phyloP scores from a whole-genome alignment of 2,113 vertebrate genomes.

The Albula glossodonta region DNA sequence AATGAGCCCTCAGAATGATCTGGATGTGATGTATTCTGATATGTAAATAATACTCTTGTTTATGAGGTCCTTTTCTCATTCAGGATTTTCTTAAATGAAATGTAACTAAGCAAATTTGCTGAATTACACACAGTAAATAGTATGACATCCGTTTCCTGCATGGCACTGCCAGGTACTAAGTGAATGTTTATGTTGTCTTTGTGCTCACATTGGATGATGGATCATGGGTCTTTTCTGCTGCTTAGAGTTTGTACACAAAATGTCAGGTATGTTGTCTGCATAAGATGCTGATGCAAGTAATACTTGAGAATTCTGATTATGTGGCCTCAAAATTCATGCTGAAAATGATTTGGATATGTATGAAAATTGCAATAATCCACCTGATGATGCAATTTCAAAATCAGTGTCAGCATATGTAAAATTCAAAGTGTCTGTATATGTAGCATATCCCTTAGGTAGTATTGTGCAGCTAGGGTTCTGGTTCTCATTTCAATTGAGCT shows the following conservation, averaged over 20 bases:
- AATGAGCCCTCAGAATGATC: not conserved
- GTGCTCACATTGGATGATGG: conserved; percentile 50
- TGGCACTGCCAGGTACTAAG: not conserved
- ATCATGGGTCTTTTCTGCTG: conserved; percentile 38
- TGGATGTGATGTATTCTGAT: not conserved
- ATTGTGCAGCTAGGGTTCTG: too few species aligned
- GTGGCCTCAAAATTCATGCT: too few species aligned
- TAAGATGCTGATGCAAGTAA: not conserved
- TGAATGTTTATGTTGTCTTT: conserved; percentile 59
- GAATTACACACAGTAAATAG: conserved; percentile 7
- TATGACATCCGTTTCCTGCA: not conserved
- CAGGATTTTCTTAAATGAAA: conserved; percentile 57
- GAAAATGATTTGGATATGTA: too few species aligned
- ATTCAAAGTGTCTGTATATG: too few species aligned
- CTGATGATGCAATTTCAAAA: too few species aligned
- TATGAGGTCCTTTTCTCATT: not conserved
- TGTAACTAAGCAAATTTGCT: not conserved
- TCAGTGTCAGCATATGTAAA: too few species aligned
- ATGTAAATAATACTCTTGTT: conserved; percentile 31
- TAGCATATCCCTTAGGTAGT: too few species aligned
- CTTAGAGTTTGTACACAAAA: conserved; percentile 65
- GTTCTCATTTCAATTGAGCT: too few species aligned
- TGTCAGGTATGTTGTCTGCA: conserved; percentile 60
- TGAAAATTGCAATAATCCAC: too few species aligned
- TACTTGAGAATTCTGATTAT: not conserved